Base-by-base conservation (phyloP, 1,140 invertebrate genomes). In the Probaryconus sp. region DNA sequence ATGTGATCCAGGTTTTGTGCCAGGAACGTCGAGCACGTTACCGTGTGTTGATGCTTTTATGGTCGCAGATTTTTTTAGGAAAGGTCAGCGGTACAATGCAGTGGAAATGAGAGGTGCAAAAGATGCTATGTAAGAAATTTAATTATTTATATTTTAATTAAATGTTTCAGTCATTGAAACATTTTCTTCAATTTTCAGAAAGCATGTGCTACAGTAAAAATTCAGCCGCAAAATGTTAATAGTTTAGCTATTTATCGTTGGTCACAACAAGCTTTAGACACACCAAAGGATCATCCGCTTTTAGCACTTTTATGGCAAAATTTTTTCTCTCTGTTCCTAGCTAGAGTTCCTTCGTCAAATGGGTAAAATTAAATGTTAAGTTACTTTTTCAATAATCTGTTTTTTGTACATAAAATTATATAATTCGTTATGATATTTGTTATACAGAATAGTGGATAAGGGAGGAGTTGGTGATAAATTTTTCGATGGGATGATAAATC, bases 291-390 rank as follows among this genome's bases (percentile, higher is more conserved):
- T 67, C 93, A 95, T 86, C 92, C 93, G 6, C 79, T 95, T 5
- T 83, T 94, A 9, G 91, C 93, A 4, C 85, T 95, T 5, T 82
- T 95, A 1, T 95, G 93, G 90, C 94, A 96, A 81, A 92, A 93
- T 77, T 96, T 96, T 81, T 95, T 96, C 76, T 85, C 85, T 7
- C 87, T 95, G 1, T 96, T 92, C 79, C 88, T 96, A 24, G 89
- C 91, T 38, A 83, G 92, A 74, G 85, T 92, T 65, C 88, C 91
- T 31, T 81, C 84, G 5, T 74, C 74, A 38, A 82, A 84, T 72
- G 89, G 89, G 89, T 91, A 79, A 76, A 69, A 79, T 51, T 67
- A 21, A 60, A 64, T 20, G 16, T 31, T 28, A 21, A 43, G 17
- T 17, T 30, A 48, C n/a, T 31, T 6, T 28, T 7, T 26, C 11